Evolutionary conservation across 2,113 vertebrate species (phyloP).

Genomic region (Cromileptes altivelis): DNA sequence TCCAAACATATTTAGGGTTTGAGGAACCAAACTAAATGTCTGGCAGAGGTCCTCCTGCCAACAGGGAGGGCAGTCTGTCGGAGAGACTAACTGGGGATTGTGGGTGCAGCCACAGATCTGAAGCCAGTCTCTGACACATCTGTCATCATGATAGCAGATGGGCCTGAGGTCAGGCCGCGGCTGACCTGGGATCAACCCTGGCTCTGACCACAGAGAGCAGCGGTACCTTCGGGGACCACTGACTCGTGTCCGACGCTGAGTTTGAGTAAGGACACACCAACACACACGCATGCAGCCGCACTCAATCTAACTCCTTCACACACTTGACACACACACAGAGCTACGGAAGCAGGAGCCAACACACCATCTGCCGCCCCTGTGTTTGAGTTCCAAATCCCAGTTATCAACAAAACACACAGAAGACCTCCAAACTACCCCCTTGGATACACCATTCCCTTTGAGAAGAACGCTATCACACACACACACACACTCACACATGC

Average conservation of each 20-base stretch:
- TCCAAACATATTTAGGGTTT: constrained; percentile 13
- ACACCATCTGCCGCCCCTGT: constrained; percentile 83
- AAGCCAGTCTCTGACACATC: constrained; percentile 58
- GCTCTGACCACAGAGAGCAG: constrained; percentile 48
- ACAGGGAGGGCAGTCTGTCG: constrained; percentile 15
- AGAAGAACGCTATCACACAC: constrained; percentile 29
- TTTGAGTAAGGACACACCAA: constrained; percentile 55
- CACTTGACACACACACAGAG: constrained; percentile 33
- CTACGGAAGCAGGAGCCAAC: constrained; percentile 75
- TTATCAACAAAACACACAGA: constrained; percentile 86
- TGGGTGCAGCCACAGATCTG: constrained; percentile 37
- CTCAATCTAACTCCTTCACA: constrained; percentile 30
- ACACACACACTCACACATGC: constrained; percentile 15
- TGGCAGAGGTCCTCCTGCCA: constrained; percentile 4
- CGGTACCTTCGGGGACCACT: constrained; percentile 48
- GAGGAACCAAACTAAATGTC: constrained; percentile 29
- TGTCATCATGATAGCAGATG: constrained; percentile 73
- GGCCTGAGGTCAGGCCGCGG: constrained; percentile 51
- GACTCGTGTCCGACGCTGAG: constrained; percentile 17
- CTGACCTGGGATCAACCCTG: constrained; percentile 58
- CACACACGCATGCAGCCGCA: constrained; percentile 28
- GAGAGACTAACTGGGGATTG: constrained; percentile 19
- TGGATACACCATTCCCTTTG: constrained; percentile 60
- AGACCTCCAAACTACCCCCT: constrained; percentile 71
- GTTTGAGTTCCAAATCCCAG: constrained; percentile 83